Percentiles rank a stretch among this genome's conserved stretches.
phyloP scores from a whole-genome alignment of 2,113 vertebrate genomes.

The Tragulus kanchil region DNA sequence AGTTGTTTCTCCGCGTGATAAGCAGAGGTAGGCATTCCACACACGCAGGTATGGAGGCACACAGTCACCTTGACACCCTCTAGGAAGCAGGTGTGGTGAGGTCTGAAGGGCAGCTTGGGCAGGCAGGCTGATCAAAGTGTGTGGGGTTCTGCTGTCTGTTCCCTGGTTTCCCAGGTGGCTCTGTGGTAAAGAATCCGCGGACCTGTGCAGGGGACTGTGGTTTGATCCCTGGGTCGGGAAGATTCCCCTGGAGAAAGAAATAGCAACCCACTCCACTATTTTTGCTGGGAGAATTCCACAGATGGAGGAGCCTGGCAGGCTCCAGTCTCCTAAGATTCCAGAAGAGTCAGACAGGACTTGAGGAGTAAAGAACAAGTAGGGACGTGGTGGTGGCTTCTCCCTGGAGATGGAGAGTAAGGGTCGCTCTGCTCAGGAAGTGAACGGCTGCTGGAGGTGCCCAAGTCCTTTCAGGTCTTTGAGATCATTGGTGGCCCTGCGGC shows the following conservation, averaged over 20 bases:
- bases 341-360: accelerated
- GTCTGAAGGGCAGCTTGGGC: not conserved
- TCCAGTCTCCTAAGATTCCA: not conserved
- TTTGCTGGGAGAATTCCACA: not conserved
- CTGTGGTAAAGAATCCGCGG: not conserved
- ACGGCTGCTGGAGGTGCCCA: not conserved
- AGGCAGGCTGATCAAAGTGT: not conserved
- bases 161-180: not conserved
- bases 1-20: too few relatives aligned
- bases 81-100: not conserved
- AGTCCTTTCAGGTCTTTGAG: not conserved
- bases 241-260: not conserved
- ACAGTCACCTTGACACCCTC: not conserved
- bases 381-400: not conserved
- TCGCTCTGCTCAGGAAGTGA: not conserved
- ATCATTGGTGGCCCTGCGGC: not conserved
- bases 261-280: not conserved
- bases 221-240: not conserved
- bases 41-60: accelerated
- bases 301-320: not conserved
- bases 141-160: accelerated
- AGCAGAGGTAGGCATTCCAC: accelerated
- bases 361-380: accelerated
- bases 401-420: not conserved
- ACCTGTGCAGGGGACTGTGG: not conserved